Base-by-base conservation (phyloP, 2,113 vertebrate genomes). In the Ancistrus triradiatus region DNA sequence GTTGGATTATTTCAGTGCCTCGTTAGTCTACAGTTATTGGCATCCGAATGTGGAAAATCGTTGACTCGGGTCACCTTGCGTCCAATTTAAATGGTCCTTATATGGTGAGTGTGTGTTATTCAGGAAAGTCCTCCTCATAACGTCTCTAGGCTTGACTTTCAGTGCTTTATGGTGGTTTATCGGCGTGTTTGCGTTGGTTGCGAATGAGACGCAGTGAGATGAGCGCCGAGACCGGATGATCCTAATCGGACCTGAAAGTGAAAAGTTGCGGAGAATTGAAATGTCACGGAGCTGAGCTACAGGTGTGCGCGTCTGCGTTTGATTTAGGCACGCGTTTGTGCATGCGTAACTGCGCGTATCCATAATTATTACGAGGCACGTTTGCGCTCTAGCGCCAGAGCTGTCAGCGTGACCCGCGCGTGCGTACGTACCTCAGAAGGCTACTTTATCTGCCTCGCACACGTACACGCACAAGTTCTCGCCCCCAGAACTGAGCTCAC, bases 201-300 rank as follows among this genome's bases (percentile, higher is more conserved):
- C n/a, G 22, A n/a, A 14, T 38, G 1, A 7, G 22, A 14, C 27
- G 19, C 13, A 48, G 50, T 17, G 18, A 53, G 40, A 46, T 53
- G 17, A 31, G 22, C 33, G 49, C 31, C 17, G 58, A 33, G 22
- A 52, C 22, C 10, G 67, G 21, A 15, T 80, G 79, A 76, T 69
- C 66, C 21, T 80, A 74, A 83, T 81, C 59, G 72, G 68, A 71
- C 33, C 35, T 72, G 80, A 81, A 77, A 73, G 62, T 48, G 63
- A 79, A 73, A 80, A 79, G 74, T 75, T 49, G 78, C 75, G 66
- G 73, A 79, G 72, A 81, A 81, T 78, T 73, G 82, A 83, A 83
- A 81, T 84, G 81, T 82, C 83, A 84, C 70, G 52, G 68, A 74
- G 71, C n/a, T n/a, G n/a, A n/a, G n/a, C n/a, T n/a, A n/a, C n/a